Conservation (phyloP, 2,888 invertebrate genomes). For the Pyrgus malvae region DNA sequence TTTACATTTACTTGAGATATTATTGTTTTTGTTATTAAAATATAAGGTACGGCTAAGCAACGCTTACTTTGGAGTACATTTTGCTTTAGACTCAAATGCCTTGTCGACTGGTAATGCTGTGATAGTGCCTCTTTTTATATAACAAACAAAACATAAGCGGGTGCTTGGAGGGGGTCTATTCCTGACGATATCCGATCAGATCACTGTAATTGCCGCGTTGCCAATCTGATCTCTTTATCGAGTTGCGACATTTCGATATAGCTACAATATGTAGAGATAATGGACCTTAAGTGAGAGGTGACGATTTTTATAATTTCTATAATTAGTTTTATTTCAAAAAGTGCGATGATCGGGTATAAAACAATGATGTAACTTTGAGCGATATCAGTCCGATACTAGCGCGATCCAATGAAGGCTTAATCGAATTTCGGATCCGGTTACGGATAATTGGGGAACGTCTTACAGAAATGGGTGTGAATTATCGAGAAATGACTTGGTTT, state of each 20-base stretch:
- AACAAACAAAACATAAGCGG: conserved; percentile 73
- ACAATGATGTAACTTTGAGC: not conserved
- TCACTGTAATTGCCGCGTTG: conserved; percentile 74
- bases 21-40: not conserved
- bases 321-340: conserved; percentile 13
- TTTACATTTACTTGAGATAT: not conserved
- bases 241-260: conserved; percentile 65
- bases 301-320: conserved; percentile 32
- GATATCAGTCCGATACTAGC: conserved; percentile 1
- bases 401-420: not conserved
- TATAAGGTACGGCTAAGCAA: not conserved
- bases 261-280: conserved; percentile 66
- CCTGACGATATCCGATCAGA: conserved; percentile 76
- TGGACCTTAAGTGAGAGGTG: conserved; percentile 60
- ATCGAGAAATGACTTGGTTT: not conserved
- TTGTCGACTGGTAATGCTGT: conserved; percentile 68
- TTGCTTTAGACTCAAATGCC: conserved; percentile 70
- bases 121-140: conserved; percentile 77
- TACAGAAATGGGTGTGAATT: not conserved
- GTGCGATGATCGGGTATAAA: not conserved
- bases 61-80: conserved; percentile 78
- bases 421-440: conserved; percentile 3
- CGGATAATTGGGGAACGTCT: not conserved
- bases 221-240: conserved; percentile 73
- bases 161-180: conserved; percentile 66